Percentiles rank a stretch among this genome's conserved stretches.
Conservation (phyloP, 2,113 vertebrate genomes). For the Paralichthys olivaceus region DNA sequence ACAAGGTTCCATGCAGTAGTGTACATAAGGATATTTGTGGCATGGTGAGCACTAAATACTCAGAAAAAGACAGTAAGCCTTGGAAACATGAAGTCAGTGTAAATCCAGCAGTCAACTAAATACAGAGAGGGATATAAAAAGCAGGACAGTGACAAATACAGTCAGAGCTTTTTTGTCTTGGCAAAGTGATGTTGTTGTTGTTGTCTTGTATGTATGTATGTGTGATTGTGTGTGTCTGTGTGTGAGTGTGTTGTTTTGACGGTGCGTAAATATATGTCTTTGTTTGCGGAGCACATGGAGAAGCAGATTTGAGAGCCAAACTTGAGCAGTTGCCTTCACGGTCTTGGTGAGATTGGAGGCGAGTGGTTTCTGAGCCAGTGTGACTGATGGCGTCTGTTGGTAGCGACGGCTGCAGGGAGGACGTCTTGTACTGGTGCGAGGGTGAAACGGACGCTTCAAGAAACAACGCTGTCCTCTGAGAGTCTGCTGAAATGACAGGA, state of each 20-base stretch:
- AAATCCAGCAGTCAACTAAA: conserved; percentile 59
- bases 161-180: conserved; percentile 42
- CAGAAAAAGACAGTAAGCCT: conserved; percentile 62
- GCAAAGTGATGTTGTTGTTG: conserved; percentile 44
- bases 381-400: conserved; percentile 79
- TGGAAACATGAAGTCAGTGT: conserved; percentile 52
- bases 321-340: conserved; percentile 79
- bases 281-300: conserved; percentile 71
- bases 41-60: conserved; percentile 57
- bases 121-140: conserved; percentile 62
- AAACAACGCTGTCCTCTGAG: conserved; percentile 53
- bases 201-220: conserved; percentile 12
- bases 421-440: conserved; percentile 61
- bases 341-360: conserved; percentile 77
- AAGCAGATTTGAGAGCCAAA: conserved; percentile 79
- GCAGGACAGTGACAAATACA: conserved; percentile 60
- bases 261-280: conserved; percentile 71
- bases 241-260: conserved; percentile 45
- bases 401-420: conserved; percentile 62
- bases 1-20: conserved; percentile 28
- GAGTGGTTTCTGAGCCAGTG: conserved; percentile 73
- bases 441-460: conserved; percentile 49
- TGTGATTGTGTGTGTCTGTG: conserved; percentile 22
- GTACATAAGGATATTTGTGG: conserved; percentile 42
- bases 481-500: conserved; percentile 60